phyloP scores from a whole-genome alignment of 2,888 invertebrate genomes.

The Podotricha telesiphe region DNA sequence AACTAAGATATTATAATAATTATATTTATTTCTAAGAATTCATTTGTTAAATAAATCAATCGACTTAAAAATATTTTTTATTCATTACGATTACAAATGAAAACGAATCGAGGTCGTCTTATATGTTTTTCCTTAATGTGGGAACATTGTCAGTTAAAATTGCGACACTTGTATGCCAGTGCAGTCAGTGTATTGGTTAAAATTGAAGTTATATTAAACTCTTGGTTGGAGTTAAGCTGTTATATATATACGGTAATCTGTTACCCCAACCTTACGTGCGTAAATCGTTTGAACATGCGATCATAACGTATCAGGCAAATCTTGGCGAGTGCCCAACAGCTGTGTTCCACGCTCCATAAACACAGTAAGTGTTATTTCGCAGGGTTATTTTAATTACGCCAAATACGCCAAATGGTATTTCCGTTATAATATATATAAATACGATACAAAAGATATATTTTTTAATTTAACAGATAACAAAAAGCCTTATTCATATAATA shows the following conservation, averaged over 20 bases:
- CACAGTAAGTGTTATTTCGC: constrained; percentile 28
- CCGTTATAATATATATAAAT: constrained; percentile 17
- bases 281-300: background rate
- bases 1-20: constrained; percentile 14
- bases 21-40: background rate
- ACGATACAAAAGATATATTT: background rate
- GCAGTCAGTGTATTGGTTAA: background rate
- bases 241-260: constrained; percentile 11
- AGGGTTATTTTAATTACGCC: constrained; percentile 27
- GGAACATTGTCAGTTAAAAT: too few species aligned
- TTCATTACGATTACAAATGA: too few species aligned
- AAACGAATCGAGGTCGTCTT: too few species aligned
- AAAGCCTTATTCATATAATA: background rate
- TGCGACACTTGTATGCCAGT: background rate
- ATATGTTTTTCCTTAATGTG: too few species aligned
- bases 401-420: constrained; percentile 24
- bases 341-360: constrained; percentile 34
- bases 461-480: background rate
- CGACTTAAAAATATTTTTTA: too few species aligned
- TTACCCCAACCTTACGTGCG: constrained; percentile 2
- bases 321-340: constrained; percentile 38
- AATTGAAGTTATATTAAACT: background rate
- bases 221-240: background rate
- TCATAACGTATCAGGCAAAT: constrained; percentile 1
- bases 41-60: background rate